These are phyloP conservation scores for Perognathus longimembris DNA, from an alignment of 2,113 vertebrate genomes.

Conservation along the genomic window DNA sequence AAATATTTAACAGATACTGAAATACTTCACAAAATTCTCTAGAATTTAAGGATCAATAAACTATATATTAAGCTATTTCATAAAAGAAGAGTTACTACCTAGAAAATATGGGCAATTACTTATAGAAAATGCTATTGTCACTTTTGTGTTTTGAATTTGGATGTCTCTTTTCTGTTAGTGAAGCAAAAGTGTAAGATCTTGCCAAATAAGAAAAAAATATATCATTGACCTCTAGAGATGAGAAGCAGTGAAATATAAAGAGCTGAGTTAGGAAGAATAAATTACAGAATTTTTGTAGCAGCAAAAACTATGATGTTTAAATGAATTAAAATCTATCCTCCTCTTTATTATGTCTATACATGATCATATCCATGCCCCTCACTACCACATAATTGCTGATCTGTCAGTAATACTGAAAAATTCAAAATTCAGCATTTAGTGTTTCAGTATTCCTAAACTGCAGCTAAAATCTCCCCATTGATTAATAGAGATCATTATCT, in stretches of 20 bases:
- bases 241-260: not conserved
- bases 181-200: not conserved
- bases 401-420: not conserved
- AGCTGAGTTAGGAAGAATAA: not conserved
- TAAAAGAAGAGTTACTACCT: not conserved
- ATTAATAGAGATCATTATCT: constrained; percentile 68
- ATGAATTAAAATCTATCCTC: not conserved
- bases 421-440: not conserved
- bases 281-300: not conserved
- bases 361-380: not conserved
- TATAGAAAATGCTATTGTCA: not conserved
- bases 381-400: not conserved
- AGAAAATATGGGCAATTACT: not conserved
- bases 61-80: not conserved
- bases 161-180: not conserved
- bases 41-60: not conserved
- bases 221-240: not conserved
- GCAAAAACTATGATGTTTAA: not conserved
- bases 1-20: constrained; percentile 29
- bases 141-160: constrained; percentile 9
- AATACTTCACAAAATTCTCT: not conserved
- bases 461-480: constrained; percentile 36
- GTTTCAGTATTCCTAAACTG: not conserved
- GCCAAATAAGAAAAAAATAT: not conserved
- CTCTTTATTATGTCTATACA: not conserved